Conservation (phyloP, 2,797 vertebrate genomes). For the Eulemur albifrons region DNA sequence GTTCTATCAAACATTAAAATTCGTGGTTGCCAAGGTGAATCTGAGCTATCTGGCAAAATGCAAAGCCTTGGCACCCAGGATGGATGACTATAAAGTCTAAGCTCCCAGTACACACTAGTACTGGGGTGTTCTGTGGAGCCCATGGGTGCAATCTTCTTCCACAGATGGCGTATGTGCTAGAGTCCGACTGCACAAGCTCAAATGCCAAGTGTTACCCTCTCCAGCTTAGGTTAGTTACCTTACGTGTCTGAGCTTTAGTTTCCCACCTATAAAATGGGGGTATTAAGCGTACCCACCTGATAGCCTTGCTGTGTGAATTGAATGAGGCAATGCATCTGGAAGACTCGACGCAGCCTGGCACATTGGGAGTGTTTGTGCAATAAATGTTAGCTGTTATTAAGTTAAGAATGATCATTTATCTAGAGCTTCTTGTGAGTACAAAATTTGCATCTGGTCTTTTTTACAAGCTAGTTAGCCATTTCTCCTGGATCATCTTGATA, state of each 20-base stretch:
- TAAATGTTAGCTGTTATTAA: neutral
- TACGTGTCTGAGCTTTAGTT: neutral
- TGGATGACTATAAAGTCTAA: neutral
- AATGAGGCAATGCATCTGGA: neutral
- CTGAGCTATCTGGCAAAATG: neutral
- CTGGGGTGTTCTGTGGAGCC: neutral
- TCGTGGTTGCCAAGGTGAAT: neutral
- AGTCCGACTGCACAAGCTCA: neutral
- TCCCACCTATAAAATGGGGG: neutral
- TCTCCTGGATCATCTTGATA: neutral
- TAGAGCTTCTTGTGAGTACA: conserved; percentile 1
- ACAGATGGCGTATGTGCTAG: neutral
- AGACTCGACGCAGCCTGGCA: neutral
- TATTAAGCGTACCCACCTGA: neutral
- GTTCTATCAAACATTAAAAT: neutral
- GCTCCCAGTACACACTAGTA: neutral
- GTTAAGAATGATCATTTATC: neutral
- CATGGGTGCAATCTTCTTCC: neutral
- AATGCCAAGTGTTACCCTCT: neutral
- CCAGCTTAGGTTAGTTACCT: neutral
- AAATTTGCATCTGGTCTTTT: neutral
- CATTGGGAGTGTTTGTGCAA: neutral
- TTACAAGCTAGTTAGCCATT: neutral
- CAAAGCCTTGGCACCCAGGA: neutral
- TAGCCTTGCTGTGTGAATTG: neutral